Percentiles rank a stretch among this genome's conserved stretches.
Evolutionary conservation across 2,888 invertebrate genomes (phyloP).

Genomic region (Spodoptera picta): DNA sequence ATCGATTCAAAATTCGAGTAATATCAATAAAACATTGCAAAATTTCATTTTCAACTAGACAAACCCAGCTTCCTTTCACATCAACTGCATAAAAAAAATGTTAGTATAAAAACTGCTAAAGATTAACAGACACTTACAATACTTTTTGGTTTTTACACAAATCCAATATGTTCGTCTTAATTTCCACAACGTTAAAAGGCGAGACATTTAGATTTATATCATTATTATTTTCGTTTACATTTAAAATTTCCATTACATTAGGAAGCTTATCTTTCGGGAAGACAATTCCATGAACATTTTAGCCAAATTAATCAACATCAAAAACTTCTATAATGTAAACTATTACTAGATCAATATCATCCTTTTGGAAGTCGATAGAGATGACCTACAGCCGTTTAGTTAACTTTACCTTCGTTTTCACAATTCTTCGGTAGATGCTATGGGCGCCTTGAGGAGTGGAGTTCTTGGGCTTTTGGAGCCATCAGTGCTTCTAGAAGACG

Average conservation of each 20-base stretch:
- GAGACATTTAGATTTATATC: slow-evolving; percentile 42
- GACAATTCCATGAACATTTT: slow-evolving; percentile 56
- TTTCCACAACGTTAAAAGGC: slow-evolving; percentile 39
- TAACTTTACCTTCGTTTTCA: slow-evolving; percentile 71
- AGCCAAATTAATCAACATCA: slow-evolving; percentile 44
- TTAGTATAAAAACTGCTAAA: slow-evolving; percentile 58
- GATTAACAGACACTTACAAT: slow-evolving; percentile 55
- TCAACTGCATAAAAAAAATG: slow-evolving; percentile 50
- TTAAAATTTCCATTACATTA: slow-evolving; percentile 48
- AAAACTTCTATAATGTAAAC: slow-evolving; percentile 40
- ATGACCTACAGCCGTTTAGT: slow-evolving; percentile 37
- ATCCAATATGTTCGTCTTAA: slow-evolving; percentile 46
- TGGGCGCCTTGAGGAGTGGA: slow-evolving; percentile 84
- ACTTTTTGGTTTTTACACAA: slow-evolving; percentile 57
- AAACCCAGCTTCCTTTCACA: slow-evolving; percentile 14
- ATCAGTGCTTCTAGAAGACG: slow-evolving; percentile 73
- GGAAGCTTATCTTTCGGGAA: slow-evolving; percentile 56
- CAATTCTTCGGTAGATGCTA: slow-evolving; percentile 87
- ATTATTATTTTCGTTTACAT: slow-evolving; percentile 33
- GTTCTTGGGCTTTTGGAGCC: slow-evolving; percentile 84
- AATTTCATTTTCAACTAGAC: slow-evolving; percentile 33
- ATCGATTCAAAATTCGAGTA: slow-evolving; percentile 71
- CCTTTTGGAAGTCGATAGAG: slow-evolving; percentile 15
- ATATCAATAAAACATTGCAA: slow-evolving; percentile 57
- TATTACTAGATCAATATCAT: slow-evolving; percentile 32